Conservation (phyloP, 23 tunicate genomes). For the Styela clava region DNA sequence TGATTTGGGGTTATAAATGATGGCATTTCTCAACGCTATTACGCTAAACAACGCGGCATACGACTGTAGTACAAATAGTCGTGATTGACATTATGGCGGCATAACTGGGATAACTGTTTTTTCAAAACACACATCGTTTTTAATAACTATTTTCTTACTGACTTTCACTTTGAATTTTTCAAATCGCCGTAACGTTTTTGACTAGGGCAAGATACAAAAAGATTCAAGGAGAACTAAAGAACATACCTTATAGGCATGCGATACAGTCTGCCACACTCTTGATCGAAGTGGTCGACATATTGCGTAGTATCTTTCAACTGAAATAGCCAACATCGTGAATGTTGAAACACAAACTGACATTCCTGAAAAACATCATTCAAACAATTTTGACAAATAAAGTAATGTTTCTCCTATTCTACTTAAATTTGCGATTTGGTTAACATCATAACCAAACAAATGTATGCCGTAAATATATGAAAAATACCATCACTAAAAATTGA, state of each 20-base stretch:
- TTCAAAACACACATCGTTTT: too few species aligned
- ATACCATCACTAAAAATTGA: background rate
- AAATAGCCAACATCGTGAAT: conserved; percentile 86
- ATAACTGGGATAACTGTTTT: too few species aligned
- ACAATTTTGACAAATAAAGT: background rate
- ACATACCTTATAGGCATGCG: conserved; percentile 76
- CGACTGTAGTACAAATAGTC: too few species aligned
- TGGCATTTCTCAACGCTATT: too few species aligned
- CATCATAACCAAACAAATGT: too few species aligned
- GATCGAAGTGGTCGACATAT: conserved; percentile 79
- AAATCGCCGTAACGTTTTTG: background rate
- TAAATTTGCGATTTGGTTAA: background rate
- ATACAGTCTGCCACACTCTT: conserved; percentile 75
- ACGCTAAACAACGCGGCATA: too few species aligned
- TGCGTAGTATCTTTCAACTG: conserved; percentile 88
- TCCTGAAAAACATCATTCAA: conserved; percentile 41
- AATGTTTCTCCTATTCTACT: background rate
- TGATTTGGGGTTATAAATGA: too few species aligned
- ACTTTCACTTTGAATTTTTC: background rate
- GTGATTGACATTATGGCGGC: too few species aligned
- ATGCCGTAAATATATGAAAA: background rate
- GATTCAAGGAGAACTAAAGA: background rate
- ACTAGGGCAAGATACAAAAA: too few species aligned
- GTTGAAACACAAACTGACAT: conserved; percentile 88
- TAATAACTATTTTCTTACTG: too few species aligned